Evolutionary conservation across 2,888 invertebrate species (phyloP), one percentile per base, ranked within the genome.

Genomic region (Hirtodrosophila duncani): DNA sequence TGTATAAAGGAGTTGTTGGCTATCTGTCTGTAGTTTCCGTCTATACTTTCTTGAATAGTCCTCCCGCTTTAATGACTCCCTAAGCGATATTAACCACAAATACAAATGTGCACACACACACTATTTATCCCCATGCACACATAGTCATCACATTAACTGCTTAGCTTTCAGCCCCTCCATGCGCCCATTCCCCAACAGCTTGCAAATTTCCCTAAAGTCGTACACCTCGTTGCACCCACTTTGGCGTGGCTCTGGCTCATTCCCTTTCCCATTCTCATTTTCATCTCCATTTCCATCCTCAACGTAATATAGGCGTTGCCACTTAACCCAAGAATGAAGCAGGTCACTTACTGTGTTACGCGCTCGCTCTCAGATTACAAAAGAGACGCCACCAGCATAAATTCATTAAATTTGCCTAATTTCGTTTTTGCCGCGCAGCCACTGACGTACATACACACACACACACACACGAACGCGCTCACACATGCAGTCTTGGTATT

Each of bases 351-450:
- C 78, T 50, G 43, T 36, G 72, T 39, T 80, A 52, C 50, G 72
- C 81, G 72, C n/a, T n/a, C 78, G 60, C 70, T 60, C 79, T 72
- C 81, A 42, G 62, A 75, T 79, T 81, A 75, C 82, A 75, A 75
- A 75, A 44, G 75, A 63, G 61, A 81, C 67, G 74, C 77, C 82
- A 77, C 78, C 82, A 78, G 82, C 77, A 80, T 71, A 82, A 78
- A 82, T 81, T 78, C 82, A 78, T 78, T 78, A 78, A 82, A 82
- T 82, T 74, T 80, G 67, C 69, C 70, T 82, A 82, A 82, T 78
- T 80, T 82, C 66, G 72, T 64, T 71, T 62, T 50, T 44, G 55
- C 42, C 52, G 53, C 42, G 53, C 59, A 50, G 41, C 13, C 58
- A 34, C 26, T 43, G 44, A 39, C 24, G 45, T 26, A 17, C 4